phyloP scores from a whole-genome alignment of 2,113 vertebrate genomes.

The Rhegmatorhina hoffmannsi region DNA sequence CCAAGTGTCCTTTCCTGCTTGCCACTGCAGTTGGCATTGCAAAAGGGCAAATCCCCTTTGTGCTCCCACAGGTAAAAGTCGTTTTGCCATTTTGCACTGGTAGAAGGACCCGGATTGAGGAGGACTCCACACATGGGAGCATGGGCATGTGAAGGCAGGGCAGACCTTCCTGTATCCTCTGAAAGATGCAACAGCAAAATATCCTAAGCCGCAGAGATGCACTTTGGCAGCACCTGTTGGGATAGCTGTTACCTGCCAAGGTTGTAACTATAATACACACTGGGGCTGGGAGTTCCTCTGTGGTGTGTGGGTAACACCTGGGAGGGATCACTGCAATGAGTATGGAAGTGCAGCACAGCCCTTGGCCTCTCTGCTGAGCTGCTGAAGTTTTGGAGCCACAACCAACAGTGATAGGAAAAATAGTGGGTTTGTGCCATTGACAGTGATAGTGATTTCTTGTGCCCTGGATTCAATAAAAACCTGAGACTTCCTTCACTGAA shows the following conservation, averaged over 20 bases:
- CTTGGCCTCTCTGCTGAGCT: neutral
- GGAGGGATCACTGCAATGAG: neutral
- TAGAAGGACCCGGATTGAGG: neutral
- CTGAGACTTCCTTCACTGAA: neutral
- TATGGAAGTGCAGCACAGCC: accelerated
- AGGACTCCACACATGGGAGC: neutral
- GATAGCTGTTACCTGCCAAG: neutral
- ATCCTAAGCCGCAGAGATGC: neutral
- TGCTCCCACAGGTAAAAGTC: neutral
- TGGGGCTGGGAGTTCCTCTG: neutral
- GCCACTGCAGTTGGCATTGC: neutral
- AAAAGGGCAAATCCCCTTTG: neutral
- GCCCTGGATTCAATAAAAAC: neutral
- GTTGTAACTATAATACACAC: accelerated
- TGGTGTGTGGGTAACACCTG: neutral
- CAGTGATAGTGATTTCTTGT: neutral
- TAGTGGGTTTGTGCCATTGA: neutral
- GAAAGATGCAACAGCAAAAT: neutral
- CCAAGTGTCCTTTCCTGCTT: neutral
- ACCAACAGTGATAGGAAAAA: neutral
- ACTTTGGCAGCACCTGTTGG: neutral
- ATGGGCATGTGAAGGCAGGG: neutral
- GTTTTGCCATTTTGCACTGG: neutral
- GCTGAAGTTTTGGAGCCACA: neutral
- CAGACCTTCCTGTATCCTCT: neutral